These are phyloP conservation scores for Ips nitidus DNA, from an alignment of 1,140 invertebrate species.

Conservation along the genomic window DNA sequence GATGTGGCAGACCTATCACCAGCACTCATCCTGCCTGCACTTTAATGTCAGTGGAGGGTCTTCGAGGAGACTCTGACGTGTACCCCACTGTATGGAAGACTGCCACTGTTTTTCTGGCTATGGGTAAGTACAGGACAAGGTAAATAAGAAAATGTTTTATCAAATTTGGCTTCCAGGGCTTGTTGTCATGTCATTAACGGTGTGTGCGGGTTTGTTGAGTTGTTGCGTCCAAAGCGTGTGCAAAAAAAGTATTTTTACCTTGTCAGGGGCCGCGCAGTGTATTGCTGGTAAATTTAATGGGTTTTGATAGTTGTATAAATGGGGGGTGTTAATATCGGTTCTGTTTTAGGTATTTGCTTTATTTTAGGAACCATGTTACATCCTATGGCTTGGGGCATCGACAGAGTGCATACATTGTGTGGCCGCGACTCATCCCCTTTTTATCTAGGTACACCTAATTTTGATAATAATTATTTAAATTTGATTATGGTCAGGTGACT, in stretches of 20 bases:
- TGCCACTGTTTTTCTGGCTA: conserved; percentile 69
- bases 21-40: conserved; percentile 65
- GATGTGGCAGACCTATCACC: conserved; percentile 65
- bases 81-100: conserved; percentile 82
- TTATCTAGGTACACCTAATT: conserved; percentile 53
- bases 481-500: too few species aligned
- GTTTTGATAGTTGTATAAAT: neutral
- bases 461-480: neutral
- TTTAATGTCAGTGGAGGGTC: conserved; percentile 70
- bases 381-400: conserved; percentile 74
- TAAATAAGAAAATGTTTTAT: neutral
- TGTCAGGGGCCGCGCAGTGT: conserved; percentile 80
- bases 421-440: conserved; percentile 72
- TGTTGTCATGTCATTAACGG: conserved; percentile 58
- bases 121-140: conserved; percentile 52
- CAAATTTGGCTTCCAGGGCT: conserved; percentile 39
- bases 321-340: neutral
- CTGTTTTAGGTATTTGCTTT: conserved; percentile 67
- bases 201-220: conserved; percentile 69
- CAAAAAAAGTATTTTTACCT: conserved; percentile 80
- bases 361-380: conserved; percentile 75
- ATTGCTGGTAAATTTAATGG: conserved; percentile 60
- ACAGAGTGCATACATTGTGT: conserved; percentile 70
- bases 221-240: conserved; percentile 77
- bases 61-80: conserved; percentile 66